Base-by-base conservation (phyloP, 1,140 invertebrate genomes). In the Neodiprion pinetum region DNA sequence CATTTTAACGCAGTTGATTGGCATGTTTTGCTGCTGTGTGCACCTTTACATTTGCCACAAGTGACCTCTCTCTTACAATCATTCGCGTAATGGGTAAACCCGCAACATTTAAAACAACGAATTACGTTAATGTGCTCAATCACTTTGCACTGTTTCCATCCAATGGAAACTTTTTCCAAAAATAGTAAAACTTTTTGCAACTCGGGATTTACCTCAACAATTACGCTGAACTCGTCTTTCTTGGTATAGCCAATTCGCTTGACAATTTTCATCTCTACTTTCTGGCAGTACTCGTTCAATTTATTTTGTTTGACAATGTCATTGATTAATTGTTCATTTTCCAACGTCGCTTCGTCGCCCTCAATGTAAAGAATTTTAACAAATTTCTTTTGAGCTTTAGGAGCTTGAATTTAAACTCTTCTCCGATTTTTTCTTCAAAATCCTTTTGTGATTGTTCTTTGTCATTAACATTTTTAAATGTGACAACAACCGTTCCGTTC, bases 301-400 rank as follows among this genome's bases (percentile, higher is more conserved):
- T 72, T 61, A 72, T 72, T 72, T 72, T 72, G 71, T 72, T 61
- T 17, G 12, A 50, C 48, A 72, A 72, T 72, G 48, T 50, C 71
- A 7, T 28, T 61, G 28, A 48, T 53, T 48, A 72, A 17, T 72
- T 72, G 71, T 53, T 72, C 71, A 53, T 72, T 53, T 72, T 40
- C 50, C 23, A 50, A 12, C 71, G n/a, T 72, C 50, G 48, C 47
- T 72, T 72, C 71, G 1, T 72, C 71, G 48, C 48, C 48, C 11
- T 72, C 48, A 50, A 72, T 72, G 14, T 72, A 72, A 49, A 72
- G 28, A 61, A 72, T 72, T 72, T 72, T 72, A 72, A 72, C 48
- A 53, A 72, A 72, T 72, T 72, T 61, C 71, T 72, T 72, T 8
- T 72, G 71, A 50, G 71, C 71, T 72, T 72, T 72, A 28, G 71